A percentile compares a stretch with the other conserved stretches of the same genome.
Conservation (phyloP, 2,888 invertebrate species). For the Eumacrocentrus americanus region DNA sequence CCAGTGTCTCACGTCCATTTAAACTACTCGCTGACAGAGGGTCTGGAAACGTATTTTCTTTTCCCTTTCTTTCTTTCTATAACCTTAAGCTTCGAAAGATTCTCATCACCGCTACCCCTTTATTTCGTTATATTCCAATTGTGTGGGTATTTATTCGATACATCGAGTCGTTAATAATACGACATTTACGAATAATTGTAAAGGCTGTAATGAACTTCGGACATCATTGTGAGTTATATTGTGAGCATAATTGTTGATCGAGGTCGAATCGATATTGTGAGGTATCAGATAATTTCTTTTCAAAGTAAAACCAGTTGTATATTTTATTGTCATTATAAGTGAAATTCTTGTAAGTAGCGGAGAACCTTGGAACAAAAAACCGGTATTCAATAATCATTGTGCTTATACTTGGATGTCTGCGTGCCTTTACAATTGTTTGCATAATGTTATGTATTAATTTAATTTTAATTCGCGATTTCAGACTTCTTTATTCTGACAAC, state of each 20-base stretch:
- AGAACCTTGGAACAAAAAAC: constrained; percentile 40
- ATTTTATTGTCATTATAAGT: constrained; percentile 21
- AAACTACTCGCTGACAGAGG: constrained; percentile 36
- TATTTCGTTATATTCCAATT: not conserved
- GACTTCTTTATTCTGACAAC: too few species aligned
- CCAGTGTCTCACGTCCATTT: constrained; percentile 35
- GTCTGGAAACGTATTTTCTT: constrained; percentile 26
- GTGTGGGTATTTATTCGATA: constrained; percentile 1
- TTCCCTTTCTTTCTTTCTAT: constrained; percentile 29
- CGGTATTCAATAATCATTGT: constrained; percentile 31
- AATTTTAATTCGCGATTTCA: constrained; percentile 45
- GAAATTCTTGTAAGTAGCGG: constrained; percentile 1
- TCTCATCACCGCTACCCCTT: constrained; percentile 19
- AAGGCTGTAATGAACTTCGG: not conserved
- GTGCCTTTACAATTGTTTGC: constrained; percentile 5
- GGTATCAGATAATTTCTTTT: constrained; percentile 24
- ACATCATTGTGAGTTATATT: not conserved
- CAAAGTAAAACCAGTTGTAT: constrained; percentile 34
- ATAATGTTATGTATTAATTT: constrained; percentile 31
- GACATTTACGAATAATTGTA: not conserved
- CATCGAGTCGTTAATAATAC: constrained; percentile 14
- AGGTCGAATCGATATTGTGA: constrained; percentile 19
- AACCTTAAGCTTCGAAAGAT: not conserved
- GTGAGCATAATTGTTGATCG: not conserved
- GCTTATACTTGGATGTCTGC: constrained; percentile 5